phyloP scores from a whole-genome alignment of 2,888 invertebrate species.

The Polyommatus iphigenia region DNA sequence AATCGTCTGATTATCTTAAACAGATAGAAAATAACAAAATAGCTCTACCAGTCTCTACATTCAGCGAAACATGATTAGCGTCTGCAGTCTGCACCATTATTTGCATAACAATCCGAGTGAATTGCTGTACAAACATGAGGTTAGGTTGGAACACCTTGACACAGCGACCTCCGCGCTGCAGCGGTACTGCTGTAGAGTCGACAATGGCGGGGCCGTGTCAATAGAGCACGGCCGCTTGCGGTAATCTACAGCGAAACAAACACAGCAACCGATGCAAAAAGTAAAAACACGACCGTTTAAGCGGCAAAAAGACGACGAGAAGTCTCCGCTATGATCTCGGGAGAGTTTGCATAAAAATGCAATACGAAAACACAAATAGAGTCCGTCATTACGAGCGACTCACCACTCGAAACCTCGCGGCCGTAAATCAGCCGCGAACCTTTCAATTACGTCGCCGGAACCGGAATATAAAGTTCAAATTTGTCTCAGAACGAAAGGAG shows the following conservation, averaged over 20 bases:
- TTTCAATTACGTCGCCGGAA: conserved; percentile 55
- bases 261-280: conserved; percentile 43
- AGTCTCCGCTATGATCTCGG: not conserved
- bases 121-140: conserved; percentile 27
- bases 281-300: conserved; percentile 46
- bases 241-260: conserved; percentile 25
- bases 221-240: conserved; percentile 61
- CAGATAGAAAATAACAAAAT: not conserved
- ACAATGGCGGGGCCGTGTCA: conserved; percentile 63
- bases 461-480: conserved; percentile 57
- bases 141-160: conserved; percentile 59
- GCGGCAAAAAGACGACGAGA: not conserved
- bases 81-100: not conserved
- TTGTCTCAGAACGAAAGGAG: conserved; percentile 51
- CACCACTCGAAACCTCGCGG: conserved; percentile 65
- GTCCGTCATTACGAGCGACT: conserved; percentile 45
- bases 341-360: conserved; percentile 31
- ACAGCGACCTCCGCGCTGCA: conserved; percentile 55
- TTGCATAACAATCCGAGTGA: not conserved
- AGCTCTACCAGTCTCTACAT: not conserved
- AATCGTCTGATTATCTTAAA: not conserved
- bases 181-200: conserved; percentile 44
- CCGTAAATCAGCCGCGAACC: conserved; percentile 62
- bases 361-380: conserved; percentile 37
- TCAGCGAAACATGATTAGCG: not conserved